Evolutionary conservation across 2,888 invertebrate species (phyloP), one percentile per base, ranked within the genome.

Genomic region (Epinotia bilunana): DNA sequence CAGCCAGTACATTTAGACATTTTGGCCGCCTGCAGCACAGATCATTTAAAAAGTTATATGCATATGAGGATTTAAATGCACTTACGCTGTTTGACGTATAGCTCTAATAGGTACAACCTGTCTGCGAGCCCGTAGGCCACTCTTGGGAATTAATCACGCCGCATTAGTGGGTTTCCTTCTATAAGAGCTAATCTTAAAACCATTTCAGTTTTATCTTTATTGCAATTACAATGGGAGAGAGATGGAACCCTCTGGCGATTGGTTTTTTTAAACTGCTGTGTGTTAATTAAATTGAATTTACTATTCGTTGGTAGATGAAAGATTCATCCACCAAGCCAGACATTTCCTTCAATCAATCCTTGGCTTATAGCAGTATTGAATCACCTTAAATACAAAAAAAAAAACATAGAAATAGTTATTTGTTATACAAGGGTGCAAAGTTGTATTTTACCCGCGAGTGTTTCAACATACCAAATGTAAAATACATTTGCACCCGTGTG

Each of bases 61-160:
- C 55, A 57, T 57, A 57, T 63, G 64, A 39, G 57, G n/a, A 11
- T 43, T 20, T 64, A 33, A 16, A 72, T 63, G 57, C 62, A 72
- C 57, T 57, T 63, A 58, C 57, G 57, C 12, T 57, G 11, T 63
- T n/a, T 55, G 53, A 62, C 61, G 23, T 62, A 53, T 43, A 61
- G 23, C 18, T 53, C 62, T 61, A 68, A 62, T 62, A 39, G 39
- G 39, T 39, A 33, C 63, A 64, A 46, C 33, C 72, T 65, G 55
- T 72, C 69, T 72, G 65, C 71, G 65, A 53, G 81, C 84, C 85
- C 81, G 77, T 77, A 74, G 83, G 86, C 84, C 78, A 81, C 81
- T 82, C 81, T 83, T 82, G 79, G 84, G 83, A 86, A 88, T 87
- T 87, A 87, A 87, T 88, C 87, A 87, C 82, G 83, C 82, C 61